Base-by-base conservation (phyloP, 2,797 vertebrate genomes). In the Sebastiscus albofasciatus region DNA sequence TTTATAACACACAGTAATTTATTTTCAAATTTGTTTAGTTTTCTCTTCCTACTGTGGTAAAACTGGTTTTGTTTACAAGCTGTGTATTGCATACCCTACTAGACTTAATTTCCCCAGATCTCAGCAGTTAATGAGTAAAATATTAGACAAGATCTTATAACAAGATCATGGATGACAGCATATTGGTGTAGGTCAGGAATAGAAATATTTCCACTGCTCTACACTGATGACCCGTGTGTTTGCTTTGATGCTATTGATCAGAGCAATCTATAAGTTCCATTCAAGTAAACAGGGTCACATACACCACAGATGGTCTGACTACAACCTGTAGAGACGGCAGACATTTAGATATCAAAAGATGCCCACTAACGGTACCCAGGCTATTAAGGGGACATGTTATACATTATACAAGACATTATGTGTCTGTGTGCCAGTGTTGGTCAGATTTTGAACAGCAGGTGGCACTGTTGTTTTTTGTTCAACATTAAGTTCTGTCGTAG, bases 371-470 rank as follows among this genome's bases (percentile, higher is more conserved):
- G 0, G 27, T 20, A 52, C 8, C 3, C 4, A 27, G 2, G 1
- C 11, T 9, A 0, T 70, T 8, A 56, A 64, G 26, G 18, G n/a
- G 3, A 4, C 7, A n/a, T 71, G 24, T 65, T 75, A 60, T 61
- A 60, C 13, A 46, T 46, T 8, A 46, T 18, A 46, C 42, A 46
- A 33, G 16, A 46, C 42, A 18, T 46, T 46, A 46, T 46, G 2
- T 67, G 27, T 49, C 3, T 22, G 2, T 4, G 13, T 59, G 6
- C 11, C 3, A 6, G 3, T 83, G 72, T 65, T 62, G 4, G 14
- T 75, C 26, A 29, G 11, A 34, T 75, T 83, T 60, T 89, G 69
- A 84, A 78, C 95, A 95, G 87, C 86, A 95, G 95, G 86, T 90
- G 95, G 94, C 95, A 91, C 81, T 94, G 82, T 93, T 92, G 89